phyloP scores from a whole-genome alignment of 2,113 vertebrate genomes.

The Daphoenositta chrysoptera region DNA sequence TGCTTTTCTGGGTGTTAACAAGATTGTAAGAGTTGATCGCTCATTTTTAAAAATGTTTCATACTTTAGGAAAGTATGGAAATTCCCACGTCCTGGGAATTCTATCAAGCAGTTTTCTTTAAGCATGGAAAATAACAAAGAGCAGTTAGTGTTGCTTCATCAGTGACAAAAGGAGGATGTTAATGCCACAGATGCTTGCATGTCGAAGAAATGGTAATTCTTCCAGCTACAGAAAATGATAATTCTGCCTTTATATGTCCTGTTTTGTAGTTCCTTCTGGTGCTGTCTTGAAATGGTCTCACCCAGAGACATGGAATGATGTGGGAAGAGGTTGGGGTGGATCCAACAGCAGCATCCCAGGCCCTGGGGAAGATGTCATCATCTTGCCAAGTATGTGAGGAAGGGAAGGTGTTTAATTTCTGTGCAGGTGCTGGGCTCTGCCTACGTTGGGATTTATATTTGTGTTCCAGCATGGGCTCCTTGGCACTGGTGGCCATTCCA shows the following conservation, averaged over 20 bases:
- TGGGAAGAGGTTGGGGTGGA: conserved; percentile 70
- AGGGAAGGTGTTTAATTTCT: neutral
- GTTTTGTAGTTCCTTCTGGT: conserved; percentile 44
- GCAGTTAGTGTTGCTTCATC: neutral
- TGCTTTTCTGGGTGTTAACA: neutral
- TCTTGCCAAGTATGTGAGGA: conserved; percentile 70
- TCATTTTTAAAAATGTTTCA: neutral
- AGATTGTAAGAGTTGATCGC: neutral
- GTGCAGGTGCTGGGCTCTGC: neutral
- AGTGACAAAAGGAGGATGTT: neutral
- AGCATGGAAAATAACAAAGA: neutral
- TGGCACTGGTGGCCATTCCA: neutral
- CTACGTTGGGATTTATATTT: accelerated
- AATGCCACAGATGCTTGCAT: neutral
- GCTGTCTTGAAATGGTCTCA: conserved; percentile 66
- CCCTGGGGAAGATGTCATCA: conserved; percentile 68
- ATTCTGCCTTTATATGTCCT: neutral
- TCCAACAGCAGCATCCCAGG: conserved; percentile 35
- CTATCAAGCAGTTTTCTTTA: neutral
- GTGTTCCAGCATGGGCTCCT: neutral
- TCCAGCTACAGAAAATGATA: neutral
- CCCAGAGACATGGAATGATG: conserved; percentile 60
- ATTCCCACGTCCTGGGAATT: neutral
- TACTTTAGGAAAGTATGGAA: neutral
- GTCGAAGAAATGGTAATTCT: neutral